Evolutionary conservation across 2,797 vertebrate species (phyloP).

Genomic region (Hemibagrus guttatus): DNA sequence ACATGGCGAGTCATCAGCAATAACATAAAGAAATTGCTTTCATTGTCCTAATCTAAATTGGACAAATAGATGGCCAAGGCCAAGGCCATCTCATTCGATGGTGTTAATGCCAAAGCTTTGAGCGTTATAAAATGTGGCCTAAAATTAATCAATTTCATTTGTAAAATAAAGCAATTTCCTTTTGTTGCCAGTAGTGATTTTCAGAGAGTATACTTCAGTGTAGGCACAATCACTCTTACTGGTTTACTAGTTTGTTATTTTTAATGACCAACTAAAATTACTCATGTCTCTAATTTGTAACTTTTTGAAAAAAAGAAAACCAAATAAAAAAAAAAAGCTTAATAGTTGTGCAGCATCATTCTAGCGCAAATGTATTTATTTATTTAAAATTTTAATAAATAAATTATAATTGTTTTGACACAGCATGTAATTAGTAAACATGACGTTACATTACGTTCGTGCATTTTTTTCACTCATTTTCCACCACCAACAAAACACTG

Average conservation of each 20-base stretch:
- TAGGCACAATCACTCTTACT: background rate
- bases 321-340: background rate
- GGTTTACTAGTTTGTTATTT: background rate
- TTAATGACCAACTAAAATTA: background rate
- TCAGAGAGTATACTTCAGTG: constrained; percentile 5
- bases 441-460: too few species aligned
- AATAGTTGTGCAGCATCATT: background rate
- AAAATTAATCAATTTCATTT: constrained; percentile 41
- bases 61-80: constrained; percentile 53
- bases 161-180: constrained; percentile 46
- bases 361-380: background rate
- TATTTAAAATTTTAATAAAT: too few species aligned
- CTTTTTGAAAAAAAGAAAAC: background rate
- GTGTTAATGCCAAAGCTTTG: constrained; percentile 55
- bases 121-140: constrained; percentile 22
- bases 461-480: too few species aligned
- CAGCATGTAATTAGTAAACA: too few species aligned
- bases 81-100: constrained; percentile 50
- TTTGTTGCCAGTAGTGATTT: constrained; percentile 28
- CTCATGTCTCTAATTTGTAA: background rate
- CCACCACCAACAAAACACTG: too few species aligned
- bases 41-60: constrained; percentile 52
- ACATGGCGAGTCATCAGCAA: constrained; percentile 52
- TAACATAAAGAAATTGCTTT: constrained; percentile 60
- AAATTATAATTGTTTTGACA: too few species aligned